Percentiles rank a stretch among this genome's conserved stretches.
phyloP scores from a whole-genome alignment of 2,888 invertebrate species.

The Muschampia plurimacula region DNA sequence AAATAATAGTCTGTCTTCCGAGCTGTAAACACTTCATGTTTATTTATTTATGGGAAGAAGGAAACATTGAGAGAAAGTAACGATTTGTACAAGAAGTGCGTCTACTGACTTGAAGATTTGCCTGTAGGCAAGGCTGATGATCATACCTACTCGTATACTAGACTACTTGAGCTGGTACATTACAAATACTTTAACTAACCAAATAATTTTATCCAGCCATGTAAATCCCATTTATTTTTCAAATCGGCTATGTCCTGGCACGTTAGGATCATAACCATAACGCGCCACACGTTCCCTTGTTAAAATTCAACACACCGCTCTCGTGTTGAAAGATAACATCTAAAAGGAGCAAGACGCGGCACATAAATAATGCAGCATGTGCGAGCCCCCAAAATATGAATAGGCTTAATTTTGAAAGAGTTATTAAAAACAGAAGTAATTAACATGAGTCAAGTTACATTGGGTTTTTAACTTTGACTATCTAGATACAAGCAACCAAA shows the following conservation, averaged over 20 bases:
- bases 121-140: too few relatives aligned
- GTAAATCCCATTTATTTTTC: not conserved
- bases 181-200: not conserved
- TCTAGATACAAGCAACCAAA: not conserved
- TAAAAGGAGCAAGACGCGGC: conserved; percentile 27
- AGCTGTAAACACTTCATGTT: not conserved
- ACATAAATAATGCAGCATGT: conserved; percentile 35
- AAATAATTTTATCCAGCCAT: not conserved
- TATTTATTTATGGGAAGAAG: not conserved
- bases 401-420: not conserved
- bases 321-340: conserved; percentile 33
- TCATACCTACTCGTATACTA: too few relatives aligned
- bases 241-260: not conserved
- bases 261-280: conserved; percentile 18
- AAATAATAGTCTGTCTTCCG: too few relatives aligned
- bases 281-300: conserved; percentile 15
- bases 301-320: conserved; percentile 26
- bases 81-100: too few relatives aligned
- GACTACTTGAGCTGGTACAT: too few relatives aligned
- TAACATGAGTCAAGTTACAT: too few relatives aligned
- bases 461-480: too few relatives aligned
- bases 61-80: too few relatives aligned
- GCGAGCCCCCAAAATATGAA: conserved; percentile 12
- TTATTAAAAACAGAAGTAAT: not conserved
- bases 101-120: not conserved